phyloP scores from a whole-genome alignment of 2,113 vertebrate genomes.

The Microtus oregoni region DNA sequence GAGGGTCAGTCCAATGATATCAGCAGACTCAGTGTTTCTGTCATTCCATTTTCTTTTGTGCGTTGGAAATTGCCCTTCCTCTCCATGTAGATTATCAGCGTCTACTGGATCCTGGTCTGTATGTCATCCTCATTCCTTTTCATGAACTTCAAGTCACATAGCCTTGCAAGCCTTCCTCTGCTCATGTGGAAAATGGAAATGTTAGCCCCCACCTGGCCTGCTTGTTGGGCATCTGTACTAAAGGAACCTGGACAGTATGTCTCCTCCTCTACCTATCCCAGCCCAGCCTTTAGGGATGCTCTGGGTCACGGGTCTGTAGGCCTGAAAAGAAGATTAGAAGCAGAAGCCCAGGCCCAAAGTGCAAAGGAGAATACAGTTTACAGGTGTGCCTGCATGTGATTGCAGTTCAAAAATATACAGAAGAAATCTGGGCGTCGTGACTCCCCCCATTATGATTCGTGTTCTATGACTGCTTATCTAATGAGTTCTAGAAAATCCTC shows the following conservation, averaged over 20 bases:
- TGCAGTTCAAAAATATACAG: not conserved
- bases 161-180: not conserved
- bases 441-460: not conserved
- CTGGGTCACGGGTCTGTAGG: not conserved
- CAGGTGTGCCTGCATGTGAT: too few species aligned
- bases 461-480: not conserved
- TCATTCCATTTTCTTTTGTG: not conserved
- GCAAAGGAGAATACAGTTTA: rapidly evolving
- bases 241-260: not conserved
- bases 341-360: not conserved
- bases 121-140: not conserved
- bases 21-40: not conserved
- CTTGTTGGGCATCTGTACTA: not conserved
- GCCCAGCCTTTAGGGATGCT: not conserved
- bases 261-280: not conserved
- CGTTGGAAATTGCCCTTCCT: not conserved
- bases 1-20: not conserved
- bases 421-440: not conserved
- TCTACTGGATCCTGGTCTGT: not conserved
- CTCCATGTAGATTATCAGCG: not conserved
- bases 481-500: not conserved
- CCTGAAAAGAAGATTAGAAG: not conserved
- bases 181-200: not conserved
- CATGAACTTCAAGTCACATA: not conserved
- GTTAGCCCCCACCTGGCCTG: rapidly evolving